Evolutionary conservation across 1,140 invertebrate genomes (phyloP), one percentile per base, ranked within the genome.

Genomic region (Yoshiicerus persimilis): DNA sequence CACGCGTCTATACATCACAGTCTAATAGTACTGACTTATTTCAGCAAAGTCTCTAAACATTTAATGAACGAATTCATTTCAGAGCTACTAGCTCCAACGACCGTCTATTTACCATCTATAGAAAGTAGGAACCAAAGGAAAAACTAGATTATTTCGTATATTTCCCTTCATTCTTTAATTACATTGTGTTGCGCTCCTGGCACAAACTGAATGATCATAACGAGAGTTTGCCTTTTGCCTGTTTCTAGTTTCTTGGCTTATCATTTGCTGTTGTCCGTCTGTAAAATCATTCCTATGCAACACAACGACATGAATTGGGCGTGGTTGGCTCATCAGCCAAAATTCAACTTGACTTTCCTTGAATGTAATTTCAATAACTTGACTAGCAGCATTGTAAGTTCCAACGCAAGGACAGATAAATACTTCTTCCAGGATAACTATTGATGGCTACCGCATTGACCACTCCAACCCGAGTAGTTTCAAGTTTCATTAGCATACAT

Each of bases 271-370:
- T 56, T 56, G 47, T 56, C 47, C 47, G 47, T 56, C 47, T n/a
- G 47, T 56, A n/a, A 23, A 80, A 36, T 77, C 32, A 80, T 36
- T 80, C 34, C 6, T 30, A 80, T 80, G 75, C 75, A 80, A 41
- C 25, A 47, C 47, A 47, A 47, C 8, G 25, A 84, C 83, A 84
- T 23, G 83, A 38, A 25, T 30, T 84, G 83, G 83, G 83, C 83
- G 83, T 84, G 83, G 83, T 47, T 84, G 39, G 38, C 25, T 84
- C 83, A 84, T 47, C 83, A 84, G 38, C 83, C 38, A 62, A 84
- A 84, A 36, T 80, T n/a, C 75, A 84, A 84, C 38, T 11, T 23
- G 75, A 80, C 13, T 80, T n/a, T 80, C 32, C 38, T 80, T 80
- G 75, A 80, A 34, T 80, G 32, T 36, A 36, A 32, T 80, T 80